Base-by-base conservation (phyloP, 2,888 invertebrate species). In the Drosophila ustulata region DNA sequence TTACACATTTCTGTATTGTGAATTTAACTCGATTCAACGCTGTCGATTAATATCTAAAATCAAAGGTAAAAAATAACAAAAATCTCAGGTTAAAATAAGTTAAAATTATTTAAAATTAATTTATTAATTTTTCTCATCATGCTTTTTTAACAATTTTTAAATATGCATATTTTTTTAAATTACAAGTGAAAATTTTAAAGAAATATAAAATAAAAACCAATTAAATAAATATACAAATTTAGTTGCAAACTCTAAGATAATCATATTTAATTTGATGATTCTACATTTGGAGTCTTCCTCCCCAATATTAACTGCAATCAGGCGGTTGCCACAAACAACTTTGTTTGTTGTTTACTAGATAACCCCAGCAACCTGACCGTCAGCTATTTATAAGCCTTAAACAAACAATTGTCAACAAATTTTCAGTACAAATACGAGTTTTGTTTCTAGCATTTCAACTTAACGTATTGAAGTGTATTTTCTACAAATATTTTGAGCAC, bases 291-390 rank as follows among this genome's bases (percentile, higher is more conserved):
- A 4, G 11, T 34, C 9, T 34, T 0, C 25, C 11, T 0, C 25
- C 11, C 1, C 18, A 43, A 11, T 25, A 4, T 23, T 4, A 7
- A 7, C 26, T 3, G 3, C 30, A 13, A n/a, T 28, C 4, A 30
- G 26, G 3, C 32, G 32, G 45, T 73, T 11, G 18, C 43, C 72
- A 13, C 6, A 25, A 58, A 26, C 52, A 78, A 55, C 11, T 11
- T 7, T 6, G 13, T 2, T 41, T 41, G 39, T 7, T n/a, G n/a
- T 45, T 26, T 9, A 30, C 13, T 28, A 28, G 0, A 59, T 57
- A 39, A 59, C 51, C 75, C n/a, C 66, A 79, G 75, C 71, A 76
- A 76, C 76, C 75, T 30, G n/a, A 7, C n/a, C 8, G 25, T 3
- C 7, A 25, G 5, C 37, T 65, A 43, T 76, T 76, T 66, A 75